These are phyloP conservation scores for Microctonus brassicae DNA, from an alignment of 2,888 invertebrate genomes.

Conservation along the genomic window DNA sequence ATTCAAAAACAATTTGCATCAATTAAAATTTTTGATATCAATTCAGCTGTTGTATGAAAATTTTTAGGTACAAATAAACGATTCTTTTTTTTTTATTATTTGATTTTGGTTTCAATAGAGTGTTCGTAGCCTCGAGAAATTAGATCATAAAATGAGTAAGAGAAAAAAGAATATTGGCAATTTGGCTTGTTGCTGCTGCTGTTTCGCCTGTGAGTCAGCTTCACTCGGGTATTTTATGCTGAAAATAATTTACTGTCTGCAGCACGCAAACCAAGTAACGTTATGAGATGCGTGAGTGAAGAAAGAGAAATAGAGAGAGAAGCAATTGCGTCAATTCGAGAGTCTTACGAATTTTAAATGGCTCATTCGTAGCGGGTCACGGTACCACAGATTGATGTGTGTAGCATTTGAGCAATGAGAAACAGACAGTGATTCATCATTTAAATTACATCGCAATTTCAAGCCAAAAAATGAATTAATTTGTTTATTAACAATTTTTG, in stretches of 20 bases:
- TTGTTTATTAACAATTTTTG: neutral
- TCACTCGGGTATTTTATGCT: constrained; percentile 34
- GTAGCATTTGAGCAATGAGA: neutral
- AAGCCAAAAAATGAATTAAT: too few relatives aligned
- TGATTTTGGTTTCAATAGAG: constrained; percentile 8
- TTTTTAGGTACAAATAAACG: neutral
- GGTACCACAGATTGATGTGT: neutral
- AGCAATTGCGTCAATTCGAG: constrained; percentile 16
- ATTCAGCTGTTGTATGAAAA: neutral
- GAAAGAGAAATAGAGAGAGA: constrained; percentile 14
- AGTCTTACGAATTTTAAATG: neutral
- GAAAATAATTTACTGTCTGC: constrained; percentile 36
- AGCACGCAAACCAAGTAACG: neutral
- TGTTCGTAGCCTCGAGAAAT: constrained; percentile 14
- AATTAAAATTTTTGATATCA: neutral
- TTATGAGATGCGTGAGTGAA: neutral
- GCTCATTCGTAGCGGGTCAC: neutral
- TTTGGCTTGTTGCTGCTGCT: constrained; percentile 11
- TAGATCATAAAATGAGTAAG: constrained; percentile 18
- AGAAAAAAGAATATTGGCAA: constrained; percentile 6
- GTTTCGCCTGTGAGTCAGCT: constrained; percentile 33
- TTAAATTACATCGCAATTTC: neutral
- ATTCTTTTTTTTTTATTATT: neutral
- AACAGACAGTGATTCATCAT: neutral
- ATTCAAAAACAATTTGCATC: neutral